Base-by-base conservation (phyloP, 2,888 invertebrate genomes). In the Drosophila siamana region DNA sequence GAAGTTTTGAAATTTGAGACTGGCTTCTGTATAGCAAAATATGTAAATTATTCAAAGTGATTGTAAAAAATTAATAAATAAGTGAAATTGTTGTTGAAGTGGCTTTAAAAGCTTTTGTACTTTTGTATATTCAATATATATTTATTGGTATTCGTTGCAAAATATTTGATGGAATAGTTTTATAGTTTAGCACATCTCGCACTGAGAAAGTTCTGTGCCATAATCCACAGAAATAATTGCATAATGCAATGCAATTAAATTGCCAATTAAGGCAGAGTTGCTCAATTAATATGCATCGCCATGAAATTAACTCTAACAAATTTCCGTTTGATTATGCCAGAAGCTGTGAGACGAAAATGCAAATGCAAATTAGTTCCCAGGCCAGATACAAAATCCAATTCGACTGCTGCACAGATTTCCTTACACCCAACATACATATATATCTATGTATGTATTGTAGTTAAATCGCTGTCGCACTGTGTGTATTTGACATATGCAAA, bases 211-310 rank as follows among this genome's bases (percentile, higher is more conserved):
- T 19, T 50, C 46, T 16, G 57, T 22, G 44, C 4, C 43, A 62
- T 51, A 78, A 81, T 74, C 38, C 47, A 44, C 24, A 40, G 50
- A 16, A 47, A 43, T 60, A 52, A 79, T 85, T 75, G 71, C 69
- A 60, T 66, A 82, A 80, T 76, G 65, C 78, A 77, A 65, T 80
- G 74, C 54, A 80, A 82, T 50, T 70, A 63, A 78, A 41, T 41
- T 52, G 38, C 28, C 57, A 76, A 88, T 88, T 83, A 73, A 54
- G 62, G 51, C 24, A 15, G 48, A 41, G 47, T 48, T 36, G 44
- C 36, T 50, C 65, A 51, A 78, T 78, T 60, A 44, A 67, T 59
- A 70, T 65, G 69, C 66, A 70, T 55, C 28, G 48, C 63, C 61
- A 7, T 72, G 54, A 54, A 60, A 61, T 63, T 38, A 46, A 55